phyloP scores from a whole-genome alignment of 2,113 vertebrate species.

The Fregetta grallaria region DNA sequence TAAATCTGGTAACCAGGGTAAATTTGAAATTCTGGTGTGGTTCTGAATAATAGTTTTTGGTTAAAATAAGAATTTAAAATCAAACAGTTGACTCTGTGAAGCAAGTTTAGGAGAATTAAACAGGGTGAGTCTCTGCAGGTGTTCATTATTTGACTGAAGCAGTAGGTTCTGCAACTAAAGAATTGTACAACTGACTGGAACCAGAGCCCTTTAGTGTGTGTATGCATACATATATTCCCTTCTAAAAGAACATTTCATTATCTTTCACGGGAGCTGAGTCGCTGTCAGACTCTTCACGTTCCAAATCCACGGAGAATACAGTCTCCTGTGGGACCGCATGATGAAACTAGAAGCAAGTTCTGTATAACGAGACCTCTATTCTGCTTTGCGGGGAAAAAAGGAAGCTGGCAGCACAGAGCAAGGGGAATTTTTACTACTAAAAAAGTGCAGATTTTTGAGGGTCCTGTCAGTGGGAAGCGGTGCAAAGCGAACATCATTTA shows the following conservation, averaged over 20 bases:
- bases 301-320: neutral
- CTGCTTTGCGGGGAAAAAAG: neutral
- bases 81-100: neutral
- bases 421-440: neutral
- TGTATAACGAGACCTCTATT: neutral
- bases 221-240: accelerated
- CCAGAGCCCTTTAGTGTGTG: neutral
- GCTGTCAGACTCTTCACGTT: neutral
- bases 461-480: neutral
- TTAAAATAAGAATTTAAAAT: neutral
- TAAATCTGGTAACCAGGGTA: neutral
- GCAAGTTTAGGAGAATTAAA: neutral
- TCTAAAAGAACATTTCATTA: accelerated
- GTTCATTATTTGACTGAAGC: neutral
- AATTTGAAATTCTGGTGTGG: too few species aligned
- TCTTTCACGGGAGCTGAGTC: neutral
- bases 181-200: neutral
- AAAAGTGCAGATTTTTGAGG: neutral
- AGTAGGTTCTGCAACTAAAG: neutral
- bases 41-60: neutral
- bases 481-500: neutral
- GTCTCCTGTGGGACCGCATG: neutral
- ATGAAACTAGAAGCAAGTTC: neutral
- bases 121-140: neutral
- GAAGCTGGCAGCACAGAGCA: neutral